A percentile compares a stretch with the other conserved stretches of the same genome.
Conservation (phyloP, 1,140 invertebrate genomes). For the Caenorhabditis remanei region DNA sequence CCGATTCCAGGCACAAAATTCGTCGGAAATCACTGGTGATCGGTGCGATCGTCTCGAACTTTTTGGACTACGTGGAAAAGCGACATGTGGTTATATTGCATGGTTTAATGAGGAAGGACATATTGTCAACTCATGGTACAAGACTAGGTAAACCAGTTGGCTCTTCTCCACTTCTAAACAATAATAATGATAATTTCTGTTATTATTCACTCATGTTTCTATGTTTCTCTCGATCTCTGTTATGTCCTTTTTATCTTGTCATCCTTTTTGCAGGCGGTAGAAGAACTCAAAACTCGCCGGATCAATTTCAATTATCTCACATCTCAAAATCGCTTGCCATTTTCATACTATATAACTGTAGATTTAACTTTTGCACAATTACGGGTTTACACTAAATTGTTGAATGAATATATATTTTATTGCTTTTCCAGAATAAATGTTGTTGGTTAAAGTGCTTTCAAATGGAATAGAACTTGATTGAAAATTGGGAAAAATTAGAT, state of each 20-base stretch:
- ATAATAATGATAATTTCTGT: not conserved
- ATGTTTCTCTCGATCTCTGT: conserved; percentile 12
- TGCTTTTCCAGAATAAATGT: conserved; percentile 12
- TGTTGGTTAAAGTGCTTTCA: no score
- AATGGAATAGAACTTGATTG: no score
- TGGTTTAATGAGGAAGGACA: conserved; percentile 69
- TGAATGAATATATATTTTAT: not conserved
- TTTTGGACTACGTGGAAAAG: conserved; percentile 70
- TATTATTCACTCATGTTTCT: not conserved
- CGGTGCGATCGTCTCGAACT: conserved; percentile 69
- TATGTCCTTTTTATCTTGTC: not conserved
- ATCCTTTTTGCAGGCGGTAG: conserved; percentile 29
- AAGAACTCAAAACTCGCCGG: conserved; percentile 33
- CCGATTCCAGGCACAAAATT: conserved; percentile 65
- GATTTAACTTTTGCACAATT: not conserved
- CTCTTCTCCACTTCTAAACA: not conserved
- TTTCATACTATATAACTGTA: not conserved
- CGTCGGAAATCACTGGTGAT: conserved; percentile 68
- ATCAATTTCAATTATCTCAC: conserved; percentile 1
- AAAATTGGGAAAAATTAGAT: no score
- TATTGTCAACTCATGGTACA: conserved; percentile 74
- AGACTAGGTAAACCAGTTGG: conserved; percentile 66
- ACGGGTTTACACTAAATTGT: not conserved
- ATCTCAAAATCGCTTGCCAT: conserved; percentile 31
- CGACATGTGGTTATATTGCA: conserved; percentile 74